phyloP scores from a whole-genome alignment of 2,888 invertebrate species.

The Schrankia costaestrigalis region DNA sequence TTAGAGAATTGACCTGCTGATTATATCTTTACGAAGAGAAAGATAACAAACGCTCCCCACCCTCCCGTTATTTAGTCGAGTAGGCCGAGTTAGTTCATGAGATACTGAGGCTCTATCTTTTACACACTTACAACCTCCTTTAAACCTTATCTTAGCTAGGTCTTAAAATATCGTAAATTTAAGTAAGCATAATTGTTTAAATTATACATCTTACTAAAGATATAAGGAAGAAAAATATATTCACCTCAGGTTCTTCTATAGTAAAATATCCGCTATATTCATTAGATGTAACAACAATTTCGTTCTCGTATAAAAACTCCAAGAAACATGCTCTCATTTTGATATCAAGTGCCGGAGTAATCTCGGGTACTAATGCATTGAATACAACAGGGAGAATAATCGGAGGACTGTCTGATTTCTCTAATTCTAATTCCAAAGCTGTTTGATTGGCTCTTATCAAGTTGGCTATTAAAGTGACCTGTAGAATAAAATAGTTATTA shows the following conservation, averaged over 20 bases:
- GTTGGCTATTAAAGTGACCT: slow-evolving; percentile 81
- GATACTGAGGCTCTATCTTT: too few relatives aligned
- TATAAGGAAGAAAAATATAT: background rate
- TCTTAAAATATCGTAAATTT: too few relatives aligned
- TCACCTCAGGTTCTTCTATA: slow-evolving; percentile 30
- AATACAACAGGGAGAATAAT: slow-evolving; percentile 75
- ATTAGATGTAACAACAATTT: slow-evolving; percentile 69
- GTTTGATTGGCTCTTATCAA: slow-evolving; percentile 67
- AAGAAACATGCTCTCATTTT: slow-evolving; percentile 81
- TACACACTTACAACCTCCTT: too few relatives aligned
- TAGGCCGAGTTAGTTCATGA: too few relatives aligned
- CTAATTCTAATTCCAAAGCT: slow-evolving; percentile 75
- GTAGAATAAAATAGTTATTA: slow-evolving; percentile 2
- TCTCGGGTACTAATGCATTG: slow-evolving; percentile 70
- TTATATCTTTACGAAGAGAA: too few relatives aligned
- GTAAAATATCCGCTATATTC: slow-evolving; percentile 63
- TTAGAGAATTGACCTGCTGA: too few relatives aligned
- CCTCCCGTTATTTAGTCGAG: too few relatives aligned
- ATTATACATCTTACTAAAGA: too few relatives aligned
- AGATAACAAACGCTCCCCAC: too few relatives aligned
- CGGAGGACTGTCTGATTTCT: slow-evolving; percentile 79
- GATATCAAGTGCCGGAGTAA: slow-evolving; percentile 74
- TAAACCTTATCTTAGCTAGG: too few relatives aligned
- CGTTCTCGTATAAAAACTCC: slow-evolving; percentile 73
- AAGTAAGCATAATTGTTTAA: too few relatives aligned